A percentile compares a stretch with the other conserved stretches of the same genome.
These are phyloP conservation scores for Patella vulgata DNA, from an alignment of 1,140 invertebrate species.

Conservation along the genomic window DNA sequence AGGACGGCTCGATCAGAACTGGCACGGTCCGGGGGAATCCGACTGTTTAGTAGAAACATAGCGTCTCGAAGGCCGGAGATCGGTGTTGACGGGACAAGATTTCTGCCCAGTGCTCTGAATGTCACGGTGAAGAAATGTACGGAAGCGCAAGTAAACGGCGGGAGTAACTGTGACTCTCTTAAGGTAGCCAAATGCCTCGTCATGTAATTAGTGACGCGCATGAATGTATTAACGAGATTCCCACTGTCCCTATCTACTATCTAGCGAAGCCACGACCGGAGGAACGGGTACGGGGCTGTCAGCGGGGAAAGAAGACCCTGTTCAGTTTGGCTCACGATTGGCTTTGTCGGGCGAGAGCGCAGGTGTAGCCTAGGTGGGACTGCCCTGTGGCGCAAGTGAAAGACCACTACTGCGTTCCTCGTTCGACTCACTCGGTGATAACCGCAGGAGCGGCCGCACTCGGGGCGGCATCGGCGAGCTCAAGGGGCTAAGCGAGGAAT, in stretches of 20 bases:
- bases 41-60: constrained; percentile 84
- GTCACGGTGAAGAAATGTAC: constrained; percentile 79
- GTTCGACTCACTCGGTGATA: not conserved
- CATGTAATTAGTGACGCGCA: constrained; percentile 77
- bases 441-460: not conserved
- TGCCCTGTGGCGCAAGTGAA: constrained; percentile 69
- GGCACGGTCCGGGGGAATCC: constrained; percentile 77
- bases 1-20: constrained; percentile 82
- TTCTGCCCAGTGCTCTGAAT: constrained; percentile 84
- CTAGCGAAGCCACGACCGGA: constrained; percentile 79
- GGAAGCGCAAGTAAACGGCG: constrained; percentile 81
- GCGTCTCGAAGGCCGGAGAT: constrained; percentile 80
- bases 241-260: constrained; percentile 73
- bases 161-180: constrained; percentile 80
- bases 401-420: constrained; percentile 7
- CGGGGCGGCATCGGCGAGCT: too few relatives aligned
- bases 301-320: constrained; percentile 86
- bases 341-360: constrained; percentile 82
- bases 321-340: constrained; percentile 78
- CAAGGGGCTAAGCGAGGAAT: too few relatives aligned
- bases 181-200: constrained; percentile 71
- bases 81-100: constrained; percentile 81
- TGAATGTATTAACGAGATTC: constrained; percentile 75
- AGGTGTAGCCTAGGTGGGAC: constrained; percentile 83
- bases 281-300: constrained; percentile 72